Percentiles rank a stretch among this genome's conserved stretches.
phyloP scores from a whole-genome alignment of 2,888 invertebrate species.

The Resseliella maxima region DNA sequence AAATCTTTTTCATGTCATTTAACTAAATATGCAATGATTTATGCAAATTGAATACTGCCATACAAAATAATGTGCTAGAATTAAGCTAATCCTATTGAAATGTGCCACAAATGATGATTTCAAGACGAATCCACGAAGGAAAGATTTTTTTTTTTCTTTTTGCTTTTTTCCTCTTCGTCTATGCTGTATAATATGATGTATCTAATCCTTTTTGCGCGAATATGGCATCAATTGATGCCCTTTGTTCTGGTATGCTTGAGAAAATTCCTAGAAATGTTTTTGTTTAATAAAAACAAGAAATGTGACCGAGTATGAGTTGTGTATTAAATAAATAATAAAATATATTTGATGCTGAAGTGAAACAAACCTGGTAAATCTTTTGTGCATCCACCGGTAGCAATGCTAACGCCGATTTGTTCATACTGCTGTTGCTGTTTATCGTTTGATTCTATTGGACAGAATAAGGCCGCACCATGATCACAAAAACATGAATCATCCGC shows the following conservation, averaged over 20 bases:
- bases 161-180: background rate
- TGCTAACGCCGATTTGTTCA: background rate
- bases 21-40: background rate
- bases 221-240: background rate
- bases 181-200: constrained; percentile 3
- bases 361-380: background rate
- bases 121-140: too few species aligned
- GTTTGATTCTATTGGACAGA: background rate
- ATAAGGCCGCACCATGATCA: background rate
- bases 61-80: constrained; percentile 1
- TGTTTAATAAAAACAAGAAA: background rate
- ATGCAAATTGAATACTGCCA: background rate
- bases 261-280: background rate
- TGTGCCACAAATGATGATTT: background rate
- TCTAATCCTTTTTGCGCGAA: background rate
- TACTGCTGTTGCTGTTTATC: background rate
- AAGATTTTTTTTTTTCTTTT: too few species aligned
- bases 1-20: background rate
- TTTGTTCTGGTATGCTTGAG: background rate
- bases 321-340: background rate
- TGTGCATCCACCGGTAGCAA: constrained; percentile 27
- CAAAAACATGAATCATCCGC: constrained; percentile 26
- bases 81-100: constrained; percentile 47
- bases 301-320: too few species aligned
- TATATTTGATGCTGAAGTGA: background rate